phyloP scores from a whole-genome alignment of 2,113 vertebrate species.

The Podocnemis expansa region DNA sequence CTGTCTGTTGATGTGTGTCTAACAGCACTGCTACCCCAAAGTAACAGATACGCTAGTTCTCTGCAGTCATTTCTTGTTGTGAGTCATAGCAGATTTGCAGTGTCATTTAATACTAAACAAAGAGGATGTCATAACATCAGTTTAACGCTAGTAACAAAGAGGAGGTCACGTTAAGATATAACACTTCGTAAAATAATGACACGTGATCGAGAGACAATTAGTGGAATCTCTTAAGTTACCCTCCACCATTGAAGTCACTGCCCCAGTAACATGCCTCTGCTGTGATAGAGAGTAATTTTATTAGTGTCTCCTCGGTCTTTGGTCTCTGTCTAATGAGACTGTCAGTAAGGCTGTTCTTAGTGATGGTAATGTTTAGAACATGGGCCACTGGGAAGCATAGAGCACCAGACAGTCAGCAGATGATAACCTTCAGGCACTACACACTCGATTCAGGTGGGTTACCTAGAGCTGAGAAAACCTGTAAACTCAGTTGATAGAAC shows the following conservation, averaged over 20 bases:
- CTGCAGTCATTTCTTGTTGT: neutral
- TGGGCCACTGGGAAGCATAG: neutral
- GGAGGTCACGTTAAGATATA: neutral
- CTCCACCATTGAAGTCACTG: neutral
- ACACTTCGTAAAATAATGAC: neutral
- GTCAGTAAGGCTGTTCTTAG: neutral
- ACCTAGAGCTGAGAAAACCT: neutral
- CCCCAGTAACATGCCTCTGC: neutral
- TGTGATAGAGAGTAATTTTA: neutral
- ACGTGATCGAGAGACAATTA: neutral
- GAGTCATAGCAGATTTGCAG: neutral
- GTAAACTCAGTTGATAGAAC: neutral
- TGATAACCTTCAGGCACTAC: neutral
- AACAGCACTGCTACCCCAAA: neutral
- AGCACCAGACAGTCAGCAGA: neutral
- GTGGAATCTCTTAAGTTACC: neutral
- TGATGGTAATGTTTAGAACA: neutral
- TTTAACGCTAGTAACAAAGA: neutral
- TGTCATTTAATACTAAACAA: neutral
- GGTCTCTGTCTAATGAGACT: neutral
- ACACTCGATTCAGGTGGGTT: neutral
- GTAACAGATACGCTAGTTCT: neutral
- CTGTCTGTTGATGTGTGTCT: neutral
- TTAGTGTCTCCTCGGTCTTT: neutral
- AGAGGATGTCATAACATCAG: neutral